These are phyloP conservation scores for Drosophila glabriapex DNA, from an alignment of 2,888 invertebrate species.

Conservation along the genomic window DNA sequence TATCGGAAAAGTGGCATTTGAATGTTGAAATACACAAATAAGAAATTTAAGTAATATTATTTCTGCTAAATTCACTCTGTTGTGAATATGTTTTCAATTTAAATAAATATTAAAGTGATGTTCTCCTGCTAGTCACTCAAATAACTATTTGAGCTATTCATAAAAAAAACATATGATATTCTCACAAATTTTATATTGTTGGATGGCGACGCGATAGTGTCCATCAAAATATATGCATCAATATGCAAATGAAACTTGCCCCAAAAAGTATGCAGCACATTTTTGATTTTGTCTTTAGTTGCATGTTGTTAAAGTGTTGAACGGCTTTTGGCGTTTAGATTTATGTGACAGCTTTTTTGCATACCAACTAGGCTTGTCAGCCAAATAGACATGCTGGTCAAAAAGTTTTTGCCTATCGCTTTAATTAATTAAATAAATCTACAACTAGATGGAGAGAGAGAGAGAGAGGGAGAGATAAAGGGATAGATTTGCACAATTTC, in stretches of 20 bases:
- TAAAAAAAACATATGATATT: constrained; percentile 1
- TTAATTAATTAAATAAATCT: constrained; percentile 79
- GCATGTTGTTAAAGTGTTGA: constrained; percentile 67
- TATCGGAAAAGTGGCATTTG: not conserved
- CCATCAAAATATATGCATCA: constrained; percentile 38
- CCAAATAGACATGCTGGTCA: constrained; percentile 38
- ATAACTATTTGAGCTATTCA: not conserved
- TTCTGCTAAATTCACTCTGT: not conserved
- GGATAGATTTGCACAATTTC: constrained; percentile 47
- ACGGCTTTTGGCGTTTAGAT: constrained; percentile 69
- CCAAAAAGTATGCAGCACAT: constrained; percentile 31
- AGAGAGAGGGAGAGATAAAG: not conserved
- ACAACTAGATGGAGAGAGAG: constrained; percentile 28
- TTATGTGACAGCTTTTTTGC: constrained; percentile 39
- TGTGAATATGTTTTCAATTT: not conserved
- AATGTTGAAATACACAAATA: not conserved
- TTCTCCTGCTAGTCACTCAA: not conserved
- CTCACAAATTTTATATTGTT: not conserved
- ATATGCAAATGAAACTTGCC: constrained; percentile 52
- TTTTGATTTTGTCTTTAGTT: constrained; percentile 27
- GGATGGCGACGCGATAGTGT: constrained; percentile 9
- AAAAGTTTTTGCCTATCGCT: constrained; percentile 67
- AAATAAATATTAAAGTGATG: not conserved
- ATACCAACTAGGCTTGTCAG: constrained; percentile 27
- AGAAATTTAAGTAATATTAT: not conserved